These are phyloP conservation scores for Zophobas atratus DNA, from an alignment of 1,140 invertebrate species.

Conservation along the genomic window DNA sequence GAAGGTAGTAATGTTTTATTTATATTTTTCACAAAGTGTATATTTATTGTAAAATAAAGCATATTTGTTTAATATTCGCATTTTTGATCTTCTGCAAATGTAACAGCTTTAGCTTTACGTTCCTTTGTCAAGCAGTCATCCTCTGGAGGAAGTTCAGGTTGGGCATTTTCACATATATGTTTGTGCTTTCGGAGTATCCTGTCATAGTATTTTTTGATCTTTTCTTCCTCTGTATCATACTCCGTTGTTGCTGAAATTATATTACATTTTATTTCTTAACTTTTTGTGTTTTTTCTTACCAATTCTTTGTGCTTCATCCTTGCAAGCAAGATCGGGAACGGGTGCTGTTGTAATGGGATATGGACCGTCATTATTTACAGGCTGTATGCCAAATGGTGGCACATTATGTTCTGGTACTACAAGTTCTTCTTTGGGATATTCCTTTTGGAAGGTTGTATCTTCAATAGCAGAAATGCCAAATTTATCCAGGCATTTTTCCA, in stretches of 20 bases:
- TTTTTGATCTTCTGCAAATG: slow-evolving; percentile 16
- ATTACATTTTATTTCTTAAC: not conserved
- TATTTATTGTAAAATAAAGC: not conserved
- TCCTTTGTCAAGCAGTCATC: slow-evolving; percentile 10
- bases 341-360: slow-evolving; percentile 61
- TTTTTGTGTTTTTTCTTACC: not conserved
- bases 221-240: slow-evolving; percentile 58
- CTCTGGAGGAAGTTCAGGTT: not conserved
- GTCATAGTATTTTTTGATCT: slow-evolving; percentile 58
- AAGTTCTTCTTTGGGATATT: slow-evolving; percentile 19
- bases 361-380: slow-evolving; percentile 59
- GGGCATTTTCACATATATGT: slow-evolving; percentile 50
- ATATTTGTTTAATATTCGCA: slow-evolving; percentile 11
- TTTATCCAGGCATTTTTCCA: slow-evolving; percentile 69
- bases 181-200: slow-evolving; percentile 53
- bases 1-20: slow-evolving; percentile 65
- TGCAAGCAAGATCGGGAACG: slow-evolving; percentile 58
- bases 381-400: slow-evolving; percentile 62
- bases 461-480: slow-evolving; percentile 62
- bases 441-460: not conserved
- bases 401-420: slow-evolving; percentile 50
- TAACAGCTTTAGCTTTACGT: slow-evolving; percentile 17
- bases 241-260: not conserved
- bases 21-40: not conserved
- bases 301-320: slow-evolving; percentile 49